Conservation (phyloP, 2,888 invertebrate species). For the Ophion costatus region DNA sequence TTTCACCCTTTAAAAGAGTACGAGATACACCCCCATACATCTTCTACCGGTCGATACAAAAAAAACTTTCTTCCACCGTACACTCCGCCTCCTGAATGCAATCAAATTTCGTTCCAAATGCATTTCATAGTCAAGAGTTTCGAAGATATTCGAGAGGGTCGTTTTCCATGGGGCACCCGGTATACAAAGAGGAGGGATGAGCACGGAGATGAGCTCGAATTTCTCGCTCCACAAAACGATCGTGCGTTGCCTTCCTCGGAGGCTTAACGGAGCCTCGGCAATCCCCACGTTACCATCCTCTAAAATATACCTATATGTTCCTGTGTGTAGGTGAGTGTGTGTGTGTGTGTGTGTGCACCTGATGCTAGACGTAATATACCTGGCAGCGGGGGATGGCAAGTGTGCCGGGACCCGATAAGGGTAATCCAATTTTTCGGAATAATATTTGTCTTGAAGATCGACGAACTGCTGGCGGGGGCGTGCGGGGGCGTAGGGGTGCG, state of each 20-base stretch:
- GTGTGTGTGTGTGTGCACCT: constrained; percentile 26
- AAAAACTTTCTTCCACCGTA: too few relatives aligned
- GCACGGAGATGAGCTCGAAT: not conserved
- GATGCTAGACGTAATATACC: constrained; percentile 34
- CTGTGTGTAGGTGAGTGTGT: constrained; percentile 13
- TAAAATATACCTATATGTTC: constrained; percentile 26
- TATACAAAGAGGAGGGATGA: too few relatives aligned
- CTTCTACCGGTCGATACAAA: too few relatives aligned
- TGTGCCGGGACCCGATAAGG: constrained; percentile 79
- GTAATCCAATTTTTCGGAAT: constrained; percentile 83
- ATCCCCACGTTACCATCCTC: constrained; percentile 46
- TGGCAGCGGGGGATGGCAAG: constrained; percentile 64
- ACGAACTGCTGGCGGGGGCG: constrained; percentile 70
- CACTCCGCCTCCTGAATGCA: too few relatives aligned
- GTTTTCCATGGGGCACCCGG: too few relatives aligned
- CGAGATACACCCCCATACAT: too few relatives aligned
- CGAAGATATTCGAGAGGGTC: too few relatives aligned
- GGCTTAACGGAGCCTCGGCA: constrained; percentile 43
- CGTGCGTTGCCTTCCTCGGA: constrained; percentile 43
- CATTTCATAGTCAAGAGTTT: too few relatives aligned
- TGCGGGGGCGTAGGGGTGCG: constrained; percentile 18
- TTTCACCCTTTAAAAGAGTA: too few relatives aligned
- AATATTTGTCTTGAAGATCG: constrained; percentile 83
- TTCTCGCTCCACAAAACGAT: constrained; percentile 32
- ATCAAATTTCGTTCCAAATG: too few relatives aligned